Base-by-base conservation (phyloP, 2,113 vertebrate genomes). In the Leucopsar rothschildi region DNA sequence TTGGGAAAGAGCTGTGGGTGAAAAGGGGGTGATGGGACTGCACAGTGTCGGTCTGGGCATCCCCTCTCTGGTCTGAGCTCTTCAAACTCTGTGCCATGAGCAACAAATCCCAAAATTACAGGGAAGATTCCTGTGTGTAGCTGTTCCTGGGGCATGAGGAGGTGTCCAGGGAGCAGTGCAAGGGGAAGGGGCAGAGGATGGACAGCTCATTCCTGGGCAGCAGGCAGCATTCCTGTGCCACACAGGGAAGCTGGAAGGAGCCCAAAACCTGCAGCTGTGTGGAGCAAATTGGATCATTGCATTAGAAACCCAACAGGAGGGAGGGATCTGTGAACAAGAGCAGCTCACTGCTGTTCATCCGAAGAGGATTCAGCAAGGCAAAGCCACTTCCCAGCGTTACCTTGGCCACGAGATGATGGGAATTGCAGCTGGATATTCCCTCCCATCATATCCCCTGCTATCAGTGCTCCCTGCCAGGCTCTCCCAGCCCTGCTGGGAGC, bases 181-280 rank as follows among this genome's bases (percentile, higher is more conserved):
- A 29, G 27, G 65, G 37, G 12, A 81, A 55, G 40, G 35, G 71
- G 57, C 5, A 0, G 73, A 70, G 2, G 69, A 73, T 4, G 35
- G 73, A 33, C 81, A 89, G 76, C 55, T 83, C 4, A 0, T 86
- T 76, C 57, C 91, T 77, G 78, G 29, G 2, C 82, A 77, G 72
- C 59, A 80, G 91, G 76, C 71, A 88, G 76, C 17, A 13, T 42
- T 70, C 42, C 86, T 92, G 50, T 55, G 22, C 45, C 89, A 86
- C 42, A 83, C 72, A 91, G 3, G 10, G 83, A 88, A 92, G 86
- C 72, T 96, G 94, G 94, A 95, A 91, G 49, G 45, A 92, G 28
- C 89, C 86, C 91, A 90, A 86, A 89, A 91, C 4, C 86, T 91
- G 91, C 94, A 96, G 91, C 93, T 94, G 89, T 84, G 91, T 73